phyloP scores from a whole-genome alignment of 2,113 vertebrate species.

The Galeopterus variegatus region DNA sequence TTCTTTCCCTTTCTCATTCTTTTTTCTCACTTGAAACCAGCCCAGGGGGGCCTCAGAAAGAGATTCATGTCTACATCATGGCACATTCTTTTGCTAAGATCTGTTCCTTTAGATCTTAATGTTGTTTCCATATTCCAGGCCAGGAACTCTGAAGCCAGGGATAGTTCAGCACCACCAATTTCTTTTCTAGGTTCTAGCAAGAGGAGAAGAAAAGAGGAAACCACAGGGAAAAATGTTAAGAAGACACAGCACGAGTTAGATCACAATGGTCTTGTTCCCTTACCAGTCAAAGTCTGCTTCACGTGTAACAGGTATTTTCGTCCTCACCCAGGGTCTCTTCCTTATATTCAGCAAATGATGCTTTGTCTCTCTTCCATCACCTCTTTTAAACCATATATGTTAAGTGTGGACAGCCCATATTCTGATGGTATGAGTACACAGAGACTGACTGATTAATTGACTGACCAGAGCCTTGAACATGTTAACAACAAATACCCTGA shows the following conservation, averaged over 20 bases:
- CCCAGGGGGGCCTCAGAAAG: not conserved
- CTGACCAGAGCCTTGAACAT: constrained; percentile 1
- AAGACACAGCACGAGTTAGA: constrained; percentile 97
- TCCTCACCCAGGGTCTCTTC: constrained; percentile 39
- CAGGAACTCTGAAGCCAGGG: constrained; percentile 56
- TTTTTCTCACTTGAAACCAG: constrained; percentile 9
- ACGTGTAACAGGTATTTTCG: constrained; percentile 95
- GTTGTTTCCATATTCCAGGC: constrained; percentile 50
- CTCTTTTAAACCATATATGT: not conserved
- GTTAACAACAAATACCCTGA: not conserved
- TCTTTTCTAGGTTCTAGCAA: constrained; percentile 96
- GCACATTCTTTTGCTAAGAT: constrained; percentile 24
- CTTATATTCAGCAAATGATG: constrained; percentile 20
- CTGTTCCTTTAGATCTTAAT: constrained; percentile 46
- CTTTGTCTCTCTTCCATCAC: constrained; percentile 23
- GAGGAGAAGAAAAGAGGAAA: constrained; percentile 97
- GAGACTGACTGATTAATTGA: not conserved
- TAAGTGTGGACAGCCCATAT: not conserved
- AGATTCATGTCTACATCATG: not conserved
- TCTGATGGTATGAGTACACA: not conserved
- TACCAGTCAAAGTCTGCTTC: constrained; percentile 98
- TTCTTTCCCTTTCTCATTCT: not conserved
- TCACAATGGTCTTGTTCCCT: constrained; percentile 96
- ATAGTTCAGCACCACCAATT: constrained; percentile 72
- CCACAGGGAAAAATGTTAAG: constrained; percentile 96